Evolutionary conservation across 2,797 vertebrate species (phyloP).

Genomic region (Lemur catta): DNA sequence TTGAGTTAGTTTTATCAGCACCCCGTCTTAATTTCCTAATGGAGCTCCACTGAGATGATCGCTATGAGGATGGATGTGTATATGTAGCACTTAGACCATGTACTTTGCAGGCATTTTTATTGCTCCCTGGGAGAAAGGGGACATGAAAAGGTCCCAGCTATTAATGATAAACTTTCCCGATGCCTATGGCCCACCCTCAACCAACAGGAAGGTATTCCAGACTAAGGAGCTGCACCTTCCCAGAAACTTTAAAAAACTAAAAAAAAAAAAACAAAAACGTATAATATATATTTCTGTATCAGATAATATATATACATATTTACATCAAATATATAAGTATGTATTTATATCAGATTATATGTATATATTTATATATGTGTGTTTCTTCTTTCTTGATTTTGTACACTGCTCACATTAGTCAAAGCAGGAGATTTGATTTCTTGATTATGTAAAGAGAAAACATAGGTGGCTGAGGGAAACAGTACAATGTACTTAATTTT

Average conservation of each 20-base stretch:
- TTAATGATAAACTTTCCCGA: background rate
- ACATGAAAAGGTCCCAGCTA: background rate
- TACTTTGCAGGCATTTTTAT: background rate
- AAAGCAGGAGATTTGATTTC: background rate
- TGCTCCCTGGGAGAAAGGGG: background rate
- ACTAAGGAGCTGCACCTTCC: background rate
- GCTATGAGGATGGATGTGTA: background rate
- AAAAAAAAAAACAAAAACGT: background rate
- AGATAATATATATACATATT: background rate
- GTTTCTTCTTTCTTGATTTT: background rate
- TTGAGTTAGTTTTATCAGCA: background rate
- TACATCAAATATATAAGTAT: background rate
- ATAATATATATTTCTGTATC: background rate
- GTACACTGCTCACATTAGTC: background rate
- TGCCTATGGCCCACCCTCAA: background rate
- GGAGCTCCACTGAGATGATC: background rate
- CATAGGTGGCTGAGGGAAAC: background rate
- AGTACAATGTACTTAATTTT: constrained; percentile 29
- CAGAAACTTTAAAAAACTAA: background rate
- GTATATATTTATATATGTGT: background rate
- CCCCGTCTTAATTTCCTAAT: constrained; percentile 40
- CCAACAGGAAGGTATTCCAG: background rate
- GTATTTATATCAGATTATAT: background rate
- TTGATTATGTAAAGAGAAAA: constrained; percentile 31
- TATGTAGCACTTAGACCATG: background rate